Base-by-base conservation (phyloP, 2,888 invertebrate genomes). In the Tenthredo distinguenda region DNA sequence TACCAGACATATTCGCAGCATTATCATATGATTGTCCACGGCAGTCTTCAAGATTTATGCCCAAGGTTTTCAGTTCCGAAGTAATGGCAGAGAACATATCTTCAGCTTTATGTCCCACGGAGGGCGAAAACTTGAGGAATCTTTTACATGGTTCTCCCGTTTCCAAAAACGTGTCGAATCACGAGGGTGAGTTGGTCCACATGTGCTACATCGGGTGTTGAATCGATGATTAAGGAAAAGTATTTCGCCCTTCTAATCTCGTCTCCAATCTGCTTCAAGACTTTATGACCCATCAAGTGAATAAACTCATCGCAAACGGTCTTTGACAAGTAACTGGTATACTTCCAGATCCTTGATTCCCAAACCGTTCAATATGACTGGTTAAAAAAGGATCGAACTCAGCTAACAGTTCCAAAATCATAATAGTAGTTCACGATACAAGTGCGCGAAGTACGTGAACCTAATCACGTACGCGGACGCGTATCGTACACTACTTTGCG, bases 221-320 rank as follows among this genome's bases (percentile, higher is more conserved):
- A 90, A 88, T 90, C 89, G 37, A 89, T 85, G 58, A 88, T 90
- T 68, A 89, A 74, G 10, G 90, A 88, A 86, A 86, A 89, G 86
- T 88, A 89, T 84, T 88, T 88, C 40, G 88, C 85, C 34, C 47
- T 47, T 65, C 86, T 87, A 2, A 87, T 86, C 74, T 87, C 88
- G n/a, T 77, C 62, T 9, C 85, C 82, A 31, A 90, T 88, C 55
- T 85, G 76, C 55, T 88, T 85, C 18, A 87, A 86, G 62, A 90
- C 87, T 88, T 89, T 88, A 55, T 89, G 58, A 50, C 87, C 88
- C 88, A 92, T 89, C 43, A 91, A 85, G 65, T 77, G 50, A 87
- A 91, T 90, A 82, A 91, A 88, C 85, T 91, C 90, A 86, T 91
- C 90, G 84, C 90, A 91, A 83, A 89, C 86, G 58, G 89, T 90